phyloP scores from a whole-genome alignment of 2,113 vertebrate genomes.

The Corythaeola cristata region DNA sequence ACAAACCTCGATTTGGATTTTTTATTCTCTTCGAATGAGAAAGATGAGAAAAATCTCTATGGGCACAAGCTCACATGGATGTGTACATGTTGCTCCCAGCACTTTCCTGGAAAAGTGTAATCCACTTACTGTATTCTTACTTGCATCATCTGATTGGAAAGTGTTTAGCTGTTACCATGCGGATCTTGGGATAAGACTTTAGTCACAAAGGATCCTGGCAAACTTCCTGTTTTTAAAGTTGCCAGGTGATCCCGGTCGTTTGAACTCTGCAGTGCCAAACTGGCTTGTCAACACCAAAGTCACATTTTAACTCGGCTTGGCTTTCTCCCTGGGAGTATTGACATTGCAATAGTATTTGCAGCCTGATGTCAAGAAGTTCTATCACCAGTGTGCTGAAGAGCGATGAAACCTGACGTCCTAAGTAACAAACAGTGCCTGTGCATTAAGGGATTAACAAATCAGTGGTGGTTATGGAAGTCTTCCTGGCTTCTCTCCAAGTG shows the following conservation, averaged over 20 bases:
- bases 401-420: slow-evolving; percentile 49
- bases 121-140: not conserved
- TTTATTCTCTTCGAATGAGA: not conserved
- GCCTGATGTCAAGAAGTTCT: slow-evolving; percentile 56
- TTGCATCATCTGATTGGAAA: slow-evolving; percentile 6
- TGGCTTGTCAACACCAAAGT: slow-evolving; percentile 46
- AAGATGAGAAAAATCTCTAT: not conserved
- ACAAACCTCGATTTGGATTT: not conserved
- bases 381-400: not conserved
- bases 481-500: slow-evolving; percentile 47
- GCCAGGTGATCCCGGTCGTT: slow-evolving; percentile 10
- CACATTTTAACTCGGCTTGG: slow-evolving; percentile 28
- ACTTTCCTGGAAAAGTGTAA: not conserved
- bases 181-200: not conserved
- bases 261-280: slow-evolving; percentile 8
- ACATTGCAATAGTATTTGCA: slow-evolving; percentile 51
- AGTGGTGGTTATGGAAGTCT: slow-evolving; percentile 54
- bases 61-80: not conserved
- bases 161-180: not conserved
- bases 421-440: slow-evolving; percentile 57
- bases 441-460: slow-evolving; percentile 67
- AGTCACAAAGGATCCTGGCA: slow-evolving; percentile 18
- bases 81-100: not conserved
- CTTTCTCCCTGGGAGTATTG: slow-evolving; percentile 42
- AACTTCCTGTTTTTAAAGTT: slow-evolving; percentile 34